Base-by-base conservation (phyloP, 1,140 invertebrate genomes). In the Maniola jurtina region DNA sequence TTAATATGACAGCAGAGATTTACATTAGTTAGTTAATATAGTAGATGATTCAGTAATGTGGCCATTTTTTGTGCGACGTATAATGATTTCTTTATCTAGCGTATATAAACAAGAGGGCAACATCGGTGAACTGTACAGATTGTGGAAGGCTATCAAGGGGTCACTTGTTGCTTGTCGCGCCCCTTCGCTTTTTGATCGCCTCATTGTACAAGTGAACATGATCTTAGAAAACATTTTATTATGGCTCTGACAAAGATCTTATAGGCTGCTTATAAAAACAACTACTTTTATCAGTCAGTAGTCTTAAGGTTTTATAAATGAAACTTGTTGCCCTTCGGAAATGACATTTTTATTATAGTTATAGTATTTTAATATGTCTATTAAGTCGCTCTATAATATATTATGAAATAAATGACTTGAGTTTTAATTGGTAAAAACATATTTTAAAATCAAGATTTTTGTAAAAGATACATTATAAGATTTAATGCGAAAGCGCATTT, bases 61-160 rank as follows among this genome's bases (percentile, higher is more conserved):
- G 33, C 42, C 57, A 7, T 63, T 63, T 61, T 54, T 34, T 55
- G 52, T 55, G 38, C 48, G 55, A 40, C 52, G 50, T 47, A 56
- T 10, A 64, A 25, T 65, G 33, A 40, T 55, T 16, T 52, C 48
- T 63, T 68, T 64, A 79, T 80, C 75, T 59, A 63, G 61, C 59
- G 64, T 64, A 5, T 68, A 75, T 69, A 61, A 63, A 72, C 70
- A 70, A 56, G 71, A 73, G 77, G 76, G 71, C 73, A 76, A 25
- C 61, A 67, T 70, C 71, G 73, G 63, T 74, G 74, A 68, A 71
- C 74, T 72, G 64, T 71, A 72, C 33, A 71, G 80, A 85, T 83
- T 83, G 74, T 75, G 69, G 48, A 75, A 67, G 76, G 77, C 81
- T 85, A 85, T 85, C 81, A 62, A 5, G 16, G 69, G 83, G 83